These are phyloP conservation scores for Diploscapter pachys DNA, from an alignment of 1,140 invertebrate genomes.

Conservation along the genomic window DNA sequence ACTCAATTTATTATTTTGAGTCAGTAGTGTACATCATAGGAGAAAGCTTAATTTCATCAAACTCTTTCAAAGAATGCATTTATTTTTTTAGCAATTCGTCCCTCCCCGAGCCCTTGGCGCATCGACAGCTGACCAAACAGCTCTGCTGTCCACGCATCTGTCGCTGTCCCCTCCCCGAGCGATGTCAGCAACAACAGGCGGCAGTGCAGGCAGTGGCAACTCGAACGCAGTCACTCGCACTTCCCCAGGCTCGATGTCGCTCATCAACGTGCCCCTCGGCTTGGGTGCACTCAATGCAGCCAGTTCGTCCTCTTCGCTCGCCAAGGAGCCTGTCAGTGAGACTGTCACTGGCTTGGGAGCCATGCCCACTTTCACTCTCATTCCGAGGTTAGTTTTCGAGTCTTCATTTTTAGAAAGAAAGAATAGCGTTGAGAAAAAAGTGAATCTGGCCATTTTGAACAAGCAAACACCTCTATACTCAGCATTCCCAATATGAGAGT, in stretches of 20 bases:
- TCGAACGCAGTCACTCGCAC: too few species aligned
- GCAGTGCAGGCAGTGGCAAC: too few species aligned
- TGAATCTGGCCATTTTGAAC: too few species aligned
- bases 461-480: too few species aligned
- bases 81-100: slow-evolving; percentile 10
- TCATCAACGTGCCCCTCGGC: slow-evolving; percentile 32
- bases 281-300: background rate
- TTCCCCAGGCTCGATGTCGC: slow-evolving; percentile 28
- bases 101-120: background rate
- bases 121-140: background rate
- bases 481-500: too few species aligned
- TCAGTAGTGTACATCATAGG: background rate
- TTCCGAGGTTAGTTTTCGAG: too few species aligned
- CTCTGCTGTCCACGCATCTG: background rate
- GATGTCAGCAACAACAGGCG: slow-evolving; percentile 18
- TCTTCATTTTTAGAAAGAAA: too few species aligned
- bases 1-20: slow-evolving; percentile 10
- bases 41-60: slow-evolving; percentile 7
- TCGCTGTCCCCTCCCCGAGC: slow-evolving; percentile 19
- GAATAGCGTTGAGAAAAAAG: too few species aligned
- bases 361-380: too few species aligned
- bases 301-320: too few species aligned
- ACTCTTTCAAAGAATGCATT: background rate
- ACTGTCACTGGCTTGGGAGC: too few species aligned
- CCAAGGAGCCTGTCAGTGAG: too few species aligned